phyloP scores from a whole-genome alignment of 2,797 vertebrate species.

The Urosaurus nigricauda region DNA sequence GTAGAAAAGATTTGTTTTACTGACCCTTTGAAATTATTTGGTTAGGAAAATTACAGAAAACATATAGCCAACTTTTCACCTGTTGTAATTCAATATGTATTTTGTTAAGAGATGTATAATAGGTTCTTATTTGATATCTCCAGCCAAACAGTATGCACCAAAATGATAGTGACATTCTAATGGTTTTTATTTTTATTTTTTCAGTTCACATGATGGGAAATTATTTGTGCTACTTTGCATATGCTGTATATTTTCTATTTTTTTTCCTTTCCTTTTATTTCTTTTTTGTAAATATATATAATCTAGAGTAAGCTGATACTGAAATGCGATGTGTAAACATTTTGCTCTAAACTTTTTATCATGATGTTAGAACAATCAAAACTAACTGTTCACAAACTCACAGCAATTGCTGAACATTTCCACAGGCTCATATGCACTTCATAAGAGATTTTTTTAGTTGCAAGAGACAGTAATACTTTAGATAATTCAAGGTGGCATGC shows the following conservation, averaged over 20 bases:
- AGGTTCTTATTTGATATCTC: neutral
- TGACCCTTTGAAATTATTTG: neutral
- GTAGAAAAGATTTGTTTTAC: neutral
- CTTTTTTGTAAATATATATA: neutral
- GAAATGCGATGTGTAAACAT: constrained; percentile 54
- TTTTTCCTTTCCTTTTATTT: no score
- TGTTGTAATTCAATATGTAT: neutral
- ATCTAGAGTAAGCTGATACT: neutral
- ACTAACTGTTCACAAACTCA: constrained; percentile 1
- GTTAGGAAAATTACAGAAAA: constrained; percentile 15
- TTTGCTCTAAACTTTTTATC: constrained; percentile 29
- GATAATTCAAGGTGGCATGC: constrained; percentile 41
- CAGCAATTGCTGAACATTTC: constrained; percentile 41
- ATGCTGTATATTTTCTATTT: neutral
- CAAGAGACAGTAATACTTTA: constrained; percentile 24
- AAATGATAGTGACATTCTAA: neutral
- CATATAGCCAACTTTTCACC: constrained; percentile 63
- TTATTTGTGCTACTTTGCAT: accelerated
- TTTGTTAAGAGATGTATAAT: neutral
- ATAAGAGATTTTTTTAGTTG: constrained; percentile 26
- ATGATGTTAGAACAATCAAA: constrained; percentile 28
- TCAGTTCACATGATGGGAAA: neutral
- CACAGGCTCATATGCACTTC: constrained; percentile 38
- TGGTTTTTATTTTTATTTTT: constrained; percentile 23
- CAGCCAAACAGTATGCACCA: neutral